Evolutionary conservation across 2,113 vertebrate genomes (phyloP).

Genomic region (Prietella phreatophila): DNA sequence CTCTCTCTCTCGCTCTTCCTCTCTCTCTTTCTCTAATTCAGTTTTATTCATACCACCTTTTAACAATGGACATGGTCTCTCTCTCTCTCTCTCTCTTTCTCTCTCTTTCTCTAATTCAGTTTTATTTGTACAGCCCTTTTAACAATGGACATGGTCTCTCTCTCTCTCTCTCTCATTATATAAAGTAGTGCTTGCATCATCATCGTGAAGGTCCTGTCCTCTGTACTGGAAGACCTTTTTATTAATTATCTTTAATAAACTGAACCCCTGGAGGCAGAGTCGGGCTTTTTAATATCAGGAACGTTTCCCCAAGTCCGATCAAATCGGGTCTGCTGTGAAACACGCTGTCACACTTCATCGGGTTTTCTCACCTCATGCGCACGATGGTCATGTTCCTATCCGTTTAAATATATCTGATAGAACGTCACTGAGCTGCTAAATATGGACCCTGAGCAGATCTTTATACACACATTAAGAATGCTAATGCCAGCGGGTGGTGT

Average conservation of each 20-base stretch:
- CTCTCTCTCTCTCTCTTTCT: not conserved
- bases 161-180: not conserved
- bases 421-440: not conserved
- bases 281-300: conserved; percentile 40
- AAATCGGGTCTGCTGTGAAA: conserved; percentile 28
- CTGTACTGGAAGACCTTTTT: conserved; percentile 2
- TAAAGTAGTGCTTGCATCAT: not conserved
- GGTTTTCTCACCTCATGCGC: not conserved
- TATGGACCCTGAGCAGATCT: not conserved
- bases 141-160: too few relatives aligned
- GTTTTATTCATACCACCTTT: too few relatives aligned
- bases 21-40: not conserved
- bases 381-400: not conserved
- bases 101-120: not conserved
- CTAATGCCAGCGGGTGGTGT: not conserved
- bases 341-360: not conserved
- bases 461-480: not conserved
- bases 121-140: too few relatives aligned
- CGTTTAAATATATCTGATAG: not conserved
- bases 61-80: too few relatives aligned
- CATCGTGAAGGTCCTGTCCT: conserved; percentile 1
- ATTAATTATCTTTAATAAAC: conserved; percentile 50
- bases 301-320: conserved; percentile 4
- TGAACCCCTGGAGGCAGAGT: not conserved
- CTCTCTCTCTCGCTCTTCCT: not conserved